Conservation (phyloP, 1,140 invertebrate genomes). For the Drosophila bifasciata region DNA sequence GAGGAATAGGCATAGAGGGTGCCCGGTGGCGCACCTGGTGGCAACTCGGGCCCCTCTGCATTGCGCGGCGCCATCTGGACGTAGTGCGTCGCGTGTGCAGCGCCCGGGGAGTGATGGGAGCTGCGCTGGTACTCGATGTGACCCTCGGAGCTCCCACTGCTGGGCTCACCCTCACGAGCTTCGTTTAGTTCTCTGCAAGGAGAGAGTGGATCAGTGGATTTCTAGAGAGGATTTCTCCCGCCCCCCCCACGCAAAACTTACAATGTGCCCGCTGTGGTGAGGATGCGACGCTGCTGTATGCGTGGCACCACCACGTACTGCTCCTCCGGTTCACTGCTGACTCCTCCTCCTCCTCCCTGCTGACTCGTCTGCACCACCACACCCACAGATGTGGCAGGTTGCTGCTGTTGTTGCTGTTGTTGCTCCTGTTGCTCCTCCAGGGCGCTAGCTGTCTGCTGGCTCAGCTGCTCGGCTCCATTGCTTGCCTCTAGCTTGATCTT, state of each 20-base stretch:
- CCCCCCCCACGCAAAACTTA: too few species aligned
- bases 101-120: slow-evolving; percentile 59
- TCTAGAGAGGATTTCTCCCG: too few species aligned
- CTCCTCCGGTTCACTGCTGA: slow-evolving; percentile 53
- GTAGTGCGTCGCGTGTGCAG: slow-evolving; percentile 52
- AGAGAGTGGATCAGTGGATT: neutral
- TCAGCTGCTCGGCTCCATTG: slow-evolving; percentile 53
- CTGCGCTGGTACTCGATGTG: slow-evolving; percentile 67
- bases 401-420: slow-evolving; percentile 45
- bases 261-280: slow-evolving; percentile 78
- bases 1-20: slow-evolving; percentile 66
- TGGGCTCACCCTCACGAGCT: slow-evolving; percentile 61
- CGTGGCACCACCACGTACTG: slow-evolving; percentile 60
- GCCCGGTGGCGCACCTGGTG: slow-evolving; percentile 27
- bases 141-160: slow-evolving; percentile 56
- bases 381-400: slow-evolving; percentile 44
- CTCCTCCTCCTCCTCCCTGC: too few species aligned
- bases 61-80: slow-evolving; percentile 79
- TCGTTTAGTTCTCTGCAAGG: slow-evolving; percentile 66
- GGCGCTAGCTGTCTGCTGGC: slow-evolving; percentile 30
- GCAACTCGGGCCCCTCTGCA: slow-evolving; percentile 57
- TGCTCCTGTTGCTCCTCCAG: slow-evolving; percentile 67
- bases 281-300: slow-evolving; percentile 65
- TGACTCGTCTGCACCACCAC: slow-evolving; percentile 64
- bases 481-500: slow-evolving; percentile 77